Conservation (phyloP, 2,888 invertebrate genomes). For the Bembecia ichneumoniformis region DNA sequence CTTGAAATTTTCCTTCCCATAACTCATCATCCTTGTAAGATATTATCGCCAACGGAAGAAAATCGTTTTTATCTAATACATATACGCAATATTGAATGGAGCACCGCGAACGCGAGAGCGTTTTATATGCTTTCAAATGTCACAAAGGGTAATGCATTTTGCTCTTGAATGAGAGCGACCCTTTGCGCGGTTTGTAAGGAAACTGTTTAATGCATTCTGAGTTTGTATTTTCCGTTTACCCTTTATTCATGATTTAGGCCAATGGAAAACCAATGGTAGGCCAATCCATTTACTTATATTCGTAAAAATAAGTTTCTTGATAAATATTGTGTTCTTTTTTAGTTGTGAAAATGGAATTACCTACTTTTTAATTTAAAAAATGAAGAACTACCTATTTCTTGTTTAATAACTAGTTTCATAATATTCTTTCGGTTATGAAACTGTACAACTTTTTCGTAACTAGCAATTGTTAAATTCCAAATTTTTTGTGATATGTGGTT, state of each 20-base stretch:
- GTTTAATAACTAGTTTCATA: too few species aligned
- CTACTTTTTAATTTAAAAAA: too few species aligned
- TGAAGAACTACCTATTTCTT: too few species aligned
- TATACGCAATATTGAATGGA: neutral
- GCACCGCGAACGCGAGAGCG: neutral
- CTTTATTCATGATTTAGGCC: neutral
- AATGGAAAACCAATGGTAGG: too few species aligned
- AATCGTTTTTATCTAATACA: neutral
- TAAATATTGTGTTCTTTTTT: too few species aligned
- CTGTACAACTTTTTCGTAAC: too few species aligned
- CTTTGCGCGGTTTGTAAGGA: neutral
- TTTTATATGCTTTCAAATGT: conserved; percentile 5
- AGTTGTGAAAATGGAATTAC: too few species aligned
- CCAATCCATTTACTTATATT: too few species aligned
- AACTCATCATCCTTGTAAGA: neutral
- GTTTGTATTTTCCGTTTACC: neutral
- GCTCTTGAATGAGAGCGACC: conserved; percentile 10
- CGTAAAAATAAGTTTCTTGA: too few species aligned
- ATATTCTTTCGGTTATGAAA: too few species aligned
- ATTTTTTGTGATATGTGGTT: too few species aligned
- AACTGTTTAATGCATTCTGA: neutral
- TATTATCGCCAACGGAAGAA: neutral
- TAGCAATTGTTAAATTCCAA: too few species aligned
- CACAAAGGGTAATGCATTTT: conserved; percentile 11
- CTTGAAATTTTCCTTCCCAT: neutral